Evolutionary conservation across 2,797 vertebrate species (phyloP).

Genomic region (Spinus pinus): DNA sequence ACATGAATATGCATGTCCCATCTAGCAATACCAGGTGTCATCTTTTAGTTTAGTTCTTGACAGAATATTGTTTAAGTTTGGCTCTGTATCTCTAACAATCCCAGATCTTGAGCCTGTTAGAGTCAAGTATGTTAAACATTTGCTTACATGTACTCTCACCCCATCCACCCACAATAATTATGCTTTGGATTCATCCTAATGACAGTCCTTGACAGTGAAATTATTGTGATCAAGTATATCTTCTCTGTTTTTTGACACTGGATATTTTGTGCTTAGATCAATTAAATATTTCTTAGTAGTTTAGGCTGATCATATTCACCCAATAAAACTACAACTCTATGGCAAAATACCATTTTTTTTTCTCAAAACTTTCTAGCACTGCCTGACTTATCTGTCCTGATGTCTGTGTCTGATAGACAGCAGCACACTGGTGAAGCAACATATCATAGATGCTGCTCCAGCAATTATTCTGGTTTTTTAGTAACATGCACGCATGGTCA

Average conservation of each 20-base stretch:
- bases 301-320: background rate
- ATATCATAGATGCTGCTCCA: background rate
- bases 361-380: background rate
- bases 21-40: background rate
- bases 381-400: background rate
- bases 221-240: background rate
- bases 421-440: background rate
- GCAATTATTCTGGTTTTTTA: background rate
- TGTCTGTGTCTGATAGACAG: background rate
- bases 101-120: background rate
- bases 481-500: rapidly evolving
- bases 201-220: background rate
- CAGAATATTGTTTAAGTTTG: background rate
- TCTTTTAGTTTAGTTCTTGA: background rate
- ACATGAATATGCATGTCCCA: background rate
- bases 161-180: background rate
- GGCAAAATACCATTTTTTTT: background rate
- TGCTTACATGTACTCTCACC: background rate
- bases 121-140: background rate
- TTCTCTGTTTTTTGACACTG: background rate
- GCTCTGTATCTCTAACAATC: background rate
- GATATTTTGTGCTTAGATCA: background rate
- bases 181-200: background rate
- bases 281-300: background rate
- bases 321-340: background rate